Conservation (phyloP, 1,140 invertebrate species). For the Tenebrio molitor region DNA sequence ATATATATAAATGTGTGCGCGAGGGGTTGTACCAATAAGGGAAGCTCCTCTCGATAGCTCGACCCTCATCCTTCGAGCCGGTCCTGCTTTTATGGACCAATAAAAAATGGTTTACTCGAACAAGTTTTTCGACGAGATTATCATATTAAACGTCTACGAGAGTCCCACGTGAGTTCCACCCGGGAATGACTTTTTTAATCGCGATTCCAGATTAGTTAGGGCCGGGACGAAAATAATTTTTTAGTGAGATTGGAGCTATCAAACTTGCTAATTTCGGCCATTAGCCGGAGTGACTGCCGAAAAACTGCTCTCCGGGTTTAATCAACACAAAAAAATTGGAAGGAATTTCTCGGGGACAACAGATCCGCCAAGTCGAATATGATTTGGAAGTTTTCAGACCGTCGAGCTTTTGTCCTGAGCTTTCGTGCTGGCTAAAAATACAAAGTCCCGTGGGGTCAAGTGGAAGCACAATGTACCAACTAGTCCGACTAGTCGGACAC, state of each 20-base stretch:
- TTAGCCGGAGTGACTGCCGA: neutral
- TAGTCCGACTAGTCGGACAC: conserved; percentile 3
- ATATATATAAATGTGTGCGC: too few species aligned
- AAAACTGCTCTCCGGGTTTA: neutral
- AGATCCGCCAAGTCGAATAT: too few species aligned
- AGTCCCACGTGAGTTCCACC: conserved; percentile 3
- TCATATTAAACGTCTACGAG: conserved; percentile 10
- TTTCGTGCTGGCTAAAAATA: too few species aligned
- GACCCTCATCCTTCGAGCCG: too few species aligned
- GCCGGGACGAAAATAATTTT: neutral
- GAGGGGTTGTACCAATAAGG: conserved; percentile 2
- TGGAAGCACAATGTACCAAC: conserved; percentile 12
- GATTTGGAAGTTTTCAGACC: too few species aligned
- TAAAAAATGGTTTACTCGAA: conserved; percentile 29
- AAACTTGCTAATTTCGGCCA: conserved; percentile 9
- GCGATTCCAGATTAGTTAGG: neutral
- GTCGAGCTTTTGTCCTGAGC: too few species aligned
- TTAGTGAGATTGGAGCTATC: neutral
- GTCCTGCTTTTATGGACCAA: conserved; percentile 8
- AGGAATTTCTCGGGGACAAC: too few species aligned
- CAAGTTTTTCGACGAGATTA: conserved; percentile 17
- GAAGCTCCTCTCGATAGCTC: neutral
- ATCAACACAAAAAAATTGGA: neutral
- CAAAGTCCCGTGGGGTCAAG: neutral
- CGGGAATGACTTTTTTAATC: conserved; percentile 5